Conservation (phyloP, 2,888 invertebrate genomes). For the Nebria salina region DNA sequence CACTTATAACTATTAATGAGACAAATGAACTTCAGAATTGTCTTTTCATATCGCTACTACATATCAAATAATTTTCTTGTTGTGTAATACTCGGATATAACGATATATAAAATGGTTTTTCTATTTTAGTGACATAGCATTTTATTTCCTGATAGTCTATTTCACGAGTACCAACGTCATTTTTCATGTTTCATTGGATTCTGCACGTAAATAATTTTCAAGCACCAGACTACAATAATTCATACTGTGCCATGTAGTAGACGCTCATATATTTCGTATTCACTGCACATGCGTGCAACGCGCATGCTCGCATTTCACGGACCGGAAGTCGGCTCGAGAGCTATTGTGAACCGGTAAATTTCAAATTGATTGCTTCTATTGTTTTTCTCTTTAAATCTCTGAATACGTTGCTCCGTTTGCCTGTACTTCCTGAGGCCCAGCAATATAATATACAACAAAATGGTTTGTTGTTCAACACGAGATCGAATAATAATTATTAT, state of each 20-base stretch:
- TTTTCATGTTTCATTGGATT: neutral
- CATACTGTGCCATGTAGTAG: neutral
- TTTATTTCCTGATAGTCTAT: neutral
- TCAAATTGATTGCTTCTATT: slow-evolving; percentile 46
- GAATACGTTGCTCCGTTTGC: neutral
- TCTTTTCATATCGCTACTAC: too few relatives aligned
- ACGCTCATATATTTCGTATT: neutral
- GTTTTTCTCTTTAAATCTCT: slow-evolving; percentile 36
- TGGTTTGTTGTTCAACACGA: too few relatives aligned
- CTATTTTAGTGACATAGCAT: neutral
- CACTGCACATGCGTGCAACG: neutral
- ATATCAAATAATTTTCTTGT: too few relatives aligned
- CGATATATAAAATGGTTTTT: neutral
- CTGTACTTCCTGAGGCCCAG: neutral
- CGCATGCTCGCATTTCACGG: slow-evolving; percentile 15
- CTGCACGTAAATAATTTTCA: neutral
- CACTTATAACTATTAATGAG: too few relatives aligned
- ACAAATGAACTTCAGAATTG: too few relatives aligned
- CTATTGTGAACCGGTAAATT: slow-evolving; percentile 40
- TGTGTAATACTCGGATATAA: too few relatives aligned
- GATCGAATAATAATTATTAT: too few relatives aligned
- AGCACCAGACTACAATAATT: neutral
- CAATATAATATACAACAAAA: neutral
- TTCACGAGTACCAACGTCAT: neutral
- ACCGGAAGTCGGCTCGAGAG: slow-evolving; percentile 2